Evolutionary conservation across 2,797 vertebrate species (phyloP), one percentile per base, ranked within the genome.

Genomic region (Parambassis ranga): DNA sequence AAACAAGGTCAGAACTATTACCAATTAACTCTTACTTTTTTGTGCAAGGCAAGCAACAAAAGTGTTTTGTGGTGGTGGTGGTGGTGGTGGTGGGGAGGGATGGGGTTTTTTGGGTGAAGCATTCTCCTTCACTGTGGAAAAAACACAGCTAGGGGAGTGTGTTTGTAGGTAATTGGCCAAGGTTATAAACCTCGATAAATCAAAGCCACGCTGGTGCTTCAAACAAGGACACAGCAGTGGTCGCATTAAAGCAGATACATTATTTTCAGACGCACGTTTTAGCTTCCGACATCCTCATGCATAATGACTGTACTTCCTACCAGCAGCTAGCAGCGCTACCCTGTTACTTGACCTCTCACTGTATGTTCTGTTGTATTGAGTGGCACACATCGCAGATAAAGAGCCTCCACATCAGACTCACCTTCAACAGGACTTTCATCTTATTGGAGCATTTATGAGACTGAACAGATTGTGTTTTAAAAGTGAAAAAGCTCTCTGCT

Each of bases 111-210:
- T n/a, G 57, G 55, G 27, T 48, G 58, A 47, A 39, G 53, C 41
- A 41, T 38, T 85, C 71, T 60, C 76, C 65, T 76, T 85, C 62
- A 46, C n/a, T 63, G 55, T 71, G 58, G 53, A 75, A 70, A 66
- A 81, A n/a, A n/a, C n/a, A 70, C 37, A 74, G 61, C 48, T 1
- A 35, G 65, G 42, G 38, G 44, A 70, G 39, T 42, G 58, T 38
- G 53, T 80, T 77, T 76, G 66, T 37, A 74, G 58, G 75, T 79
- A 80, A 79, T 75, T 87, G 83, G 55, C 65, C 79, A 88, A 83
- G 77, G 82, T 84, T 81, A 82, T 51, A 80, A 85, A 84, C 76
- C 81, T 79, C 47, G 23, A 83, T 84, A 81, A 88, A 86, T 87
- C 75, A 85, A 84, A 89, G 75, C 35, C 7, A 26, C 18, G 46